Base-by-base conservation (phyloP, 2,888 invertebrate genomes). In the Unio pictorum region DNA sequence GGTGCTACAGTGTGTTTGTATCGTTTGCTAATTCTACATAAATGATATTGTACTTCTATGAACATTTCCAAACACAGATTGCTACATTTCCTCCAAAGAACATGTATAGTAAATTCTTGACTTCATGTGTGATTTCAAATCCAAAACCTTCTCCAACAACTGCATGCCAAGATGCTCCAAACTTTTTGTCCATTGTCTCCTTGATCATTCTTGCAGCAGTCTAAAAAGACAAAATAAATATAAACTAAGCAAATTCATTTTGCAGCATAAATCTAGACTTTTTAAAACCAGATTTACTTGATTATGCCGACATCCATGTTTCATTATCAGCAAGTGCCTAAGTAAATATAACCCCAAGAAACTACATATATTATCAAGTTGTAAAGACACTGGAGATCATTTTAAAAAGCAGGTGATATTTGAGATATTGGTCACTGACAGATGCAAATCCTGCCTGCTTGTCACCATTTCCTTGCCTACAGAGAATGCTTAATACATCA, bases 61-160 rank as follows among this genome's bases (percentile, higher is more conserved):
- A 95, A 91, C 96, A 96, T 91, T 96, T 97, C 96, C 96, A 97
- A 69, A 95, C 93, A 84, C 95, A 93, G 71, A 96, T 93, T 20
- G 96, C 97, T 82, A 95, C 92, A 90, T 96, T 97, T 67, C 97
- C 97, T 72, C 95, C 97, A 87, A 96, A 96, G 78, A 88, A 90
- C 90, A 91, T 89, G 75, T 90, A 90, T 55, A 90, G 76, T 64
- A 90, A 75, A 74, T 90, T 89, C 88, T 95, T 95, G 72, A 95
- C 94, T 91, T 98, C 96, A 89, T 96, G 96, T 2, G 96, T 95
- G 73, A 97, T 93, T 90, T 96, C 96, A 90, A 96, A 96, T 62
- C 97, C 97, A 91, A 94, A 98, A 72, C 95, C 96, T 92, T 98
- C 98, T 8, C 98, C 98, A 6, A 98, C 95, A 0, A 98, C 95